A percentile compares a stretch with the other conserved stretches of the same genome.
Evolutionary conservation across 2,797 vertebrate genomes (phyloP).

Genomic region (Tragelaphus eurycerus): DNA sequence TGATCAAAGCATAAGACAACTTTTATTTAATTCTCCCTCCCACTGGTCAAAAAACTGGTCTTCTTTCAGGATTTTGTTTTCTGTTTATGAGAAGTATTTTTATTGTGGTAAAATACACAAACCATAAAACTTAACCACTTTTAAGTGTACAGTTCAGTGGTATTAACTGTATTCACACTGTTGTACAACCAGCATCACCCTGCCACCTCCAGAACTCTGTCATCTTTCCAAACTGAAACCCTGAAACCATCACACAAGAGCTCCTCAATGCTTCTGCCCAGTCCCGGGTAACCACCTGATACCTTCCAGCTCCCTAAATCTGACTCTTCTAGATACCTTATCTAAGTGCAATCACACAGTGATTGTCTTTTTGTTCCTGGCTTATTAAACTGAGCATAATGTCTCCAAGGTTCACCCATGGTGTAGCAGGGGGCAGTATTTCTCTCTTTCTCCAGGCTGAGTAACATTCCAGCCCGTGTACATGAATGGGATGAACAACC

Average conservation of each 20-base stretch:
- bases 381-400: not conserved
- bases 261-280: not conserved
- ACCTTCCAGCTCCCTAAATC: not conserved
- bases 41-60: not conserved
- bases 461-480: not conserved
- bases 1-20: not conserved
- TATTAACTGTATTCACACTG: not conserved
- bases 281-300: not conserved
- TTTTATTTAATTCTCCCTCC: not conserved
- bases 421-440: not conserved
- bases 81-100: not conserved
- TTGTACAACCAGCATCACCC: not conserved
- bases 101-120: not conserved
- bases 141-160: not conserved
- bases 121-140: not conserved
- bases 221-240: not conserved
- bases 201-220: not conserved
- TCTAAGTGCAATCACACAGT: not conserved
- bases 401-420: not conserved
- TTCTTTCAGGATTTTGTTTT: not conserved
- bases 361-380: not conserved
- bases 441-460: not conserved
- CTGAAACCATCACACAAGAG: not conserved
- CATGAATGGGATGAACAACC: not conserved
- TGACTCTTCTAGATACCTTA: not conserved